Percentiles rank a stretch among this genome's conserved stretches.
Evolutionary conservation across 2,113 vertebrate genomes (phyloP).

Genomic region (Cyrtonyx montezumae): DNA sequence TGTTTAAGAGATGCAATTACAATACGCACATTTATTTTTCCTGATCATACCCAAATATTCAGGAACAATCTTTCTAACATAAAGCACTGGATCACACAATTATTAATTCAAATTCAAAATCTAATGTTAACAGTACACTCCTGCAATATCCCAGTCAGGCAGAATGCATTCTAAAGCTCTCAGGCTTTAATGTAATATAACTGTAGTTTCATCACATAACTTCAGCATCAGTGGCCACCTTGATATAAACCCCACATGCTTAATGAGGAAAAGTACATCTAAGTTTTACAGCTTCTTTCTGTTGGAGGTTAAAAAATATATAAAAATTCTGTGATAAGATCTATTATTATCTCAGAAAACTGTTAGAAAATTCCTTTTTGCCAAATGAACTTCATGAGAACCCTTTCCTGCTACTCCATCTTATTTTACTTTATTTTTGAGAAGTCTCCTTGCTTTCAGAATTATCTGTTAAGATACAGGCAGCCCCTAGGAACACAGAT

Average conservation of each 20-base stretch:
- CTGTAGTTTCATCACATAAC: conserved; percentile 2
- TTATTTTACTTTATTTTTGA: not conserved
- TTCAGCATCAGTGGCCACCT: not conserved
- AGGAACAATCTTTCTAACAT: not conserved
- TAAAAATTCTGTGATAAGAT: not conserved
- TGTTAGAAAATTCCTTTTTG: not conserved
- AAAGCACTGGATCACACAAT: not conserved
- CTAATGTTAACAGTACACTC: not conserved
- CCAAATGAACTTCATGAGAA: not conserved
- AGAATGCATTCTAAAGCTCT: conserved; percentile 37
- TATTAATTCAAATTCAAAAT: conserved; percentile 1
- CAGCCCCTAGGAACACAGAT: conserved; percentile 32
- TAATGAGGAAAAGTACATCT: not conserved
- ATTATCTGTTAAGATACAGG: not conserved
- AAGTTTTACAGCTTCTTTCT: not conserved
- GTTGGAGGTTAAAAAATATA: no score
- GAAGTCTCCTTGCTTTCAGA: not conserved
- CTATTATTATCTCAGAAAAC: not conserved
- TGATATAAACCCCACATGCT: not conserved
- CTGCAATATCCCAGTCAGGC: not conserved
- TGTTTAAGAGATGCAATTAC: not conserved
- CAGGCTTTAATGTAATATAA: not conserved
- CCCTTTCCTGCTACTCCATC: not conserved
- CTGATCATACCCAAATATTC: not conserved
- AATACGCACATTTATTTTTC: not conserved